These are phyloP conservation scores for Lasioglossum figueresi DNA, from an alignment of 2,888 invertebrate genomes.

Conservation along the genomic window DNA sequence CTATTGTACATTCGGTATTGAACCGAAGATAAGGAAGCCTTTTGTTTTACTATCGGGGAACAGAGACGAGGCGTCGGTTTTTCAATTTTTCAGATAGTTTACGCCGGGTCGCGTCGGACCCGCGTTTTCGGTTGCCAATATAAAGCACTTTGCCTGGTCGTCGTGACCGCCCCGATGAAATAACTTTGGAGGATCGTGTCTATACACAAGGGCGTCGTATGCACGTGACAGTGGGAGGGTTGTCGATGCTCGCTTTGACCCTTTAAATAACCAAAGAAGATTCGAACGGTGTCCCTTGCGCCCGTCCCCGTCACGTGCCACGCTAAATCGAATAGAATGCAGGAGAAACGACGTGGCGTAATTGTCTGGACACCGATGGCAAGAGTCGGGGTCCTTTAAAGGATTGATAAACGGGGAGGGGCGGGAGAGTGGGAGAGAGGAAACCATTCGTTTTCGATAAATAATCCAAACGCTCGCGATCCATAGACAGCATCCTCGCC, in stretches of 20 bases:
- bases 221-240: constrained; percentile 30
- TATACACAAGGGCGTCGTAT: constrained; percentile 35
- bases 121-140: constrained; percentile 27
- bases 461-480: constrained; percentile 15
- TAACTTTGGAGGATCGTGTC: constrained; percentile 54
- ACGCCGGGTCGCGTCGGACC: background rate
- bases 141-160: constrained; percentile 33
- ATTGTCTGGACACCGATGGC: constrained; percentile 38
- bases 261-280: constrained; percentile 64
- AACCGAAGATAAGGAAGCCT: background rate
- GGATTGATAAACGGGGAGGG: constrained; percentile 1
- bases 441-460: constrained; percentile 11
- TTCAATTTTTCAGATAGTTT: constrained; percentile 28
- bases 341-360: constrained; percentile 23
- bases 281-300: constrained; percentile 18
- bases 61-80: background rate
- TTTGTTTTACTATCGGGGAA: background rate
- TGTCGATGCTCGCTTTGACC: constrained; percentile 54
- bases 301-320: constrained; percentile 29
- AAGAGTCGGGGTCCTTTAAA: background rate
- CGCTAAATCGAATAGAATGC: constrained; percentile 42
- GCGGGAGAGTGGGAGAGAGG: background rate
- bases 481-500: background rate
- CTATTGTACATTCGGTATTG: background rate
- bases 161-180: constrained; percentile 41